Conservation (phyloP, 23 tunicate genomes). For the Phallusia fumigata region DNA sequence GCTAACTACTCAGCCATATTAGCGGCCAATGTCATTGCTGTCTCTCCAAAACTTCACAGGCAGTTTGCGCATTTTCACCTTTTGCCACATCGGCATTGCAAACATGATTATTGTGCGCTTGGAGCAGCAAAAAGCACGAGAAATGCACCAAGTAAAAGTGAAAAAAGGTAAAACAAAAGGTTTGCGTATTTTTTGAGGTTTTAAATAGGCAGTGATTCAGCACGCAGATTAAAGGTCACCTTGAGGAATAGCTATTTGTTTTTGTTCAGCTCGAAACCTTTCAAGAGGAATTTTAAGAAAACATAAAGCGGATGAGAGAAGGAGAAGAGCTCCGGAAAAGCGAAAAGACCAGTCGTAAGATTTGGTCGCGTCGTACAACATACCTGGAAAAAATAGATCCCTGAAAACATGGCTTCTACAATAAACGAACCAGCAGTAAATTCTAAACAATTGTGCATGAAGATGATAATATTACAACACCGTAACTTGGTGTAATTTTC, state of each 20-base stretch:
- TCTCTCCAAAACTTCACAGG: too few relatives aligned
- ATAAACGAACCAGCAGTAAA: neutral
- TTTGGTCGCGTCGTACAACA: constrained; percentile 17
- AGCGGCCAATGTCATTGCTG: too few relatives aligned
- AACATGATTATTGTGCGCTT: too few relatives aligned
- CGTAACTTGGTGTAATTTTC: neutral
- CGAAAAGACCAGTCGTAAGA: constrained; percentile 38
- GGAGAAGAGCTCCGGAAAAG: constrained; percentile 17
- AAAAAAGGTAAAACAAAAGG: too few relatives aligned
- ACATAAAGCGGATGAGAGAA: constrained; percentile 25
- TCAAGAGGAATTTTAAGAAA: neutral
- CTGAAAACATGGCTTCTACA: neutral
- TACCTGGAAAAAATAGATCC: neutral
- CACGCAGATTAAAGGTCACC: too few relatives aligned
- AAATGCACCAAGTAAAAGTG: too few relatives aligned
- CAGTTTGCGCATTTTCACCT: too few relatives aligned
- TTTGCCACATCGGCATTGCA: too few relatives aligned
- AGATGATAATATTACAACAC: neutral
- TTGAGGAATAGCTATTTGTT: neutral
- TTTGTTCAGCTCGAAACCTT: neutral
- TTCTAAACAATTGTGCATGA: neutral
- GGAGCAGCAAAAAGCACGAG: too few relatives aligned
- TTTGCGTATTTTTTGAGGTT: too few relatives aligned
- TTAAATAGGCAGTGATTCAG: too few relatives aligned
- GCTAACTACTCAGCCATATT: too few relatives aligned